Base-by-base conservation (phyloP, 2,113 vertebrate genomes). In the Ptyas mucosa region DNA sequence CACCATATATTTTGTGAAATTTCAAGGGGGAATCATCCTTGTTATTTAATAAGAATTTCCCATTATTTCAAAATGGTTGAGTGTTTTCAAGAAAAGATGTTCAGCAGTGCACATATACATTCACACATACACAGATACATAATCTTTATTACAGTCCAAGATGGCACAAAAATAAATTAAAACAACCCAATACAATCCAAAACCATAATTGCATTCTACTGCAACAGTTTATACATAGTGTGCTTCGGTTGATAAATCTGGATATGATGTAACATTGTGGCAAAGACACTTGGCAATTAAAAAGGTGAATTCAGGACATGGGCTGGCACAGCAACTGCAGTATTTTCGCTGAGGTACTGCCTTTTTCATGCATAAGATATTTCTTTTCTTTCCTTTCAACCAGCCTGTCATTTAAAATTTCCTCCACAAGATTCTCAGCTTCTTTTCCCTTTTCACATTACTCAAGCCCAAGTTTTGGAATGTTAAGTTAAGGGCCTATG, bases 41-140 rank as follows among this genome's bases (percentile, higher is more conserved):
- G n/a, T 39, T 81, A 34, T 91, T 90, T 91, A 91, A 89, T 88
- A 15, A 89, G 87, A 96, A 96, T 95, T 94, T 94, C 1, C 0
- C 57, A 34, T 93, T 91, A 90, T 29, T 57, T 93, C 86, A 64
- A 94, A 69, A 93, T 89, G 12, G 26, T 15, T 24, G 43, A 90
- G 61, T 43, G 89, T 93, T 91, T 49, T 53, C 49, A 58, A 91
- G 11, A n/a, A 85, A 93, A 91, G 87, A 93, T 86, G 93, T 91
- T 21, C 18, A 81, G n/a, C n/a, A 81, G 18, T 9, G 18, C 8
- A 43, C 8, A 43, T 9, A 81, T 4, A 43, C 18, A 43, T 81
- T 21, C 69, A 8, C 6, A 81, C 34, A 39, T 81, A 81, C 15
- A 8, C 7, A 3, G 6, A 81, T 81, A 81, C 34, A 43, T 81